Percentiles rank a stretch among this genome's conserved stretches.
phyloP scores from a whole-genome alignment of 1,140 invertebrate genomes.

The Ylistrum balloti region DNA sequence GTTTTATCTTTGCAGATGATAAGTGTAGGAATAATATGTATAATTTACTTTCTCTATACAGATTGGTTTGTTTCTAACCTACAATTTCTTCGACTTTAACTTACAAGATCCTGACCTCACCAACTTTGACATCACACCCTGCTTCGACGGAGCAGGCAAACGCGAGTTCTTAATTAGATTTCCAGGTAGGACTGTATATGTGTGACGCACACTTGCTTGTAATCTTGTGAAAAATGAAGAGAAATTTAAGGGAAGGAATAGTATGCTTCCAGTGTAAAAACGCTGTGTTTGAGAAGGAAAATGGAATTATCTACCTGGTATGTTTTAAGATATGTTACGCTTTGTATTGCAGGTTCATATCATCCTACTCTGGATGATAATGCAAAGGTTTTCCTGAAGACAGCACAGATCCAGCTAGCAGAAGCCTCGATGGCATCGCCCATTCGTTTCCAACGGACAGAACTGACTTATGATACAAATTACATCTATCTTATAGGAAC shows the following conservation, averaged over 20 bases:
- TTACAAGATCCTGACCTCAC: slow-evolving; percentile 59
- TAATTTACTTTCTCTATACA: slow-evolving; percentile 53
- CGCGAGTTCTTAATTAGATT: slow-evolving; percentile 63
- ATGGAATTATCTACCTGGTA: too few species aligned
- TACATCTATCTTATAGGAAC: slow-evolving; percentile 49
- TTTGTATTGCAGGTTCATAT: slow-evolving; percentile 47
- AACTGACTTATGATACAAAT: slow-evolving; percentile 48
- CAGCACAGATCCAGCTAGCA: slow-evolving; percentile 16
- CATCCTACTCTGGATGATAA: slow-evolving; percentile 51
- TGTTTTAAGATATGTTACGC: too few species aligned
- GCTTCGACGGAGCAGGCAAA: slow-evolving; percentile 64
- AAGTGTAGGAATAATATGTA: too few species aligned
- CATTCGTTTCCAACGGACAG: slow-evolving; percentile 54
- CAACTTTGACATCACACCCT: slow-evolving; percentile 66
- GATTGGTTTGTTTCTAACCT: slow-evolving; percentile 62
- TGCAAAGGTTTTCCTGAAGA: slow-evolving; percentile 43
- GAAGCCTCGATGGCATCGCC: slow-evolving; percentile 47
- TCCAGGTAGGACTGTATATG: slow-evolving; percentile 55
- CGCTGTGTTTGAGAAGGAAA: too few species aligned
- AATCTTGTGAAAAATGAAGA: too few species aligned
- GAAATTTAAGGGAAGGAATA: too few species aligned
- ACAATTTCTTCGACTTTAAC: slow-evolving; percentile 69
- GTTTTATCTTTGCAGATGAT: too few species aligned
- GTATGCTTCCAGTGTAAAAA: too few species aligned
- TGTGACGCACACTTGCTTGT: too few species aligned